Evolutionary conservation across 2,888 invertebrate species (phyloP), one percentile per base, ranked within the genome.

Genomic region (Drosophila longiperda): DNA sequence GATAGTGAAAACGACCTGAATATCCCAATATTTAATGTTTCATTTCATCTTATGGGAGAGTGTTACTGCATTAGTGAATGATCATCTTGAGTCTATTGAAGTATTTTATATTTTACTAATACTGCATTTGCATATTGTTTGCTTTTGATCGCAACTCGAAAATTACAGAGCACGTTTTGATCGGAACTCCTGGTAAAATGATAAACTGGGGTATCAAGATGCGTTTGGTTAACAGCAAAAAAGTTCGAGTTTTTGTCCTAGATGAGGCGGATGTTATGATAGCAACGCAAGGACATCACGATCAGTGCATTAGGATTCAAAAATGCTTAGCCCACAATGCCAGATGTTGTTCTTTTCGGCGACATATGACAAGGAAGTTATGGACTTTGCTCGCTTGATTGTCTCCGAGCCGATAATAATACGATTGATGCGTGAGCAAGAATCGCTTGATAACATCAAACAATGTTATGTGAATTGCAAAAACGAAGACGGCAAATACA

Each of bases 251-350:
- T n/a, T 99, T 99, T 94, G 99, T 99, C 15, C 94, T 99, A 81
- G 99, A 99, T 93, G 99, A 99, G 94, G 99, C 99, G 7, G 99
- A 99, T 94, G 98, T 99, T 1, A 99, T 99, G 99, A 99, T 99
- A 87, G 98, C 97, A 23, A 97, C 98, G 29, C 99, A 99, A 93
- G 99, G 99, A 1, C 99, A 99, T 93, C 98, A 98, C 92, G 99
- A 99, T 93, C 98, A 98, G 91, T 98, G 98, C 86, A 97, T 99
- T 82, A 95, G 98, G 66, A 98, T 99, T 88, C 98, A 99, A 98
- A 98, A 76, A 72, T 82, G 82, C 75, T 86, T 1, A 85, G 53
- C 38, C 29, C 87, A 4, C 88, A 95, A 61, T 99, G 99, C 93
- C 99, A 99, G 93, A 98, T 99, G 96, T 96, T 99, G 96, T 97